Evolutionary conservation across 2,797 vertebrate species (phyloP), one percentile per base, ranked within the genome.

Genomic region (Epinephelus malabaricus): DNA sequence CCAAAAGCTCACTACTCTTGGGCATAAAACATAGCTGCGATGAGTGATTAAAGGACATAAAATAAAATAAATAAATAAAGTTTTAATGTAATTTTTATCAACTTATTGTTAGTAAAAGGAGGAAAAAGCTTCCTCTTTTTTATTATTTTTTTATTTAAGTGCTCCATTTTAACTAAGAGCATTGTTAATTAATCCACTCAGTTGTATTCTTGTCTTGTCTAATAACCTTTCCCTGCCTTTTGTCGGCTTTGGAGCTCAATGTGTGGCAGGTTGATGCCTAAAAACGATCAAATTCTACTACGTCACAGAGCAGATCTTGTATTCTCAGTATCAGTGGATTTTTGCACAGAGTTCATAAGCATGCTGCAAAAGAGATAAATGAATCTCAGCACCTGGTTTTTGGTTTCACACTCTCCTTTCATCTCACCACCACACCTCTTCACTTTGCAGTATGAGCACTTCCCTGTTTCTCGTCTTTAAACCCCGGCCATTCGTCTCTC

Each of bases 371-470:
- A 14, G 30, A 73, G 46, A 30, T 23, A 69, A 60, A 64, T 75
- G 4, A 63, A 34, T 50, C 12, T 73, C 64, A 45, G 47, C 38
- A 25, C 13, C 67, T 30, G 69, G 1, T 58, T 70, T 61, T 71
- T 25, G 43, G 30, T 62, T 68, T 73, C 64, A 27, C 64, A 25
- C 64, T 65, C 61, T 49, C 14, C 59, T 84, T 82, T 79, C 49
- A 81, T 88, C 72, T 76, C 59, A 21, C 19, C 54, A 12, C 5
- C 12, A 12, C 15, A 34, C 17, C 15, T 5, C 69, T 83, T 70
- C 54, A 49, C 46, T 65, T 46, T 72, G n/a, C 54, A 49, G 59
- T 69, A 21, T 1, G 55, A 61, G 55, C 6, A 19, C 69, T 77
- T 71, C 67, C 15, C 56, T 11, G 15, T 68, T 47, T 47, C 38